A percentile compares a stretch with the other conserved stretches of the same genome.
These are phyloP conservation scores for Salmo trutta DNA, from an alignment of 2,797 vertebrate species.

Conservation along the genomic window DNA sequence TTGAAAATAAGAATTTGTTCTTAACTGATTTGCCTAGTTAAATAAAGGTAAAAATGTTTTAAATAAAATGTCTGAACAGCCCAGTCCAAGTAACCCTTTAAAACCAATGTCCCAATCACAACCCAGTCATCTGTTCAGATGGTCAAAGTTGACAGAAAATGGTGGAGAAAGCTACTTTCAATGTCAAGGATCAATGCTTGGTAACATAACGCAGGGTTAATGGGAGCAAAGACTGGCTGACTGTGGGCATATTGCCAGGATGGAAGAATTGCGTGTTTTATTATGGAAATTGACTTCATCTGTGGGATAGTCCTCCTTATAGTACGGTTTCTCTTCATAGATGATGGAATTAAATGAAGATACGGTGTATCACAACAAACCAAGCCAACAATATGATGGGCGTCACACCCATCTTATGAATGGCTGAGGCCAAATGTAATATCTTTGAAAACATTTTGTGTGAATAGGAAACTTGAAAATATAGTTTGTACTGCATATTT, in stretches of 20 bases:
- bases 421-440: neutral
- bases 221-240: neutral
- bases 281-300: conserved; percentile 29
- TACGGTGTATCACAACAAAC: neutral
- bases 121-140: conserved; percentile 18
- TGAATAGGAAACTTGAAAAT: neutral
- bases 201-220: neutral
- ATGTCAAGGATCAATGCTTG: conserved; percentile 6
- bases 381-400: neutral
- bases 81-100: conserved; percentile 1
- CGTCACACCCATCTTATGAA: neutral
- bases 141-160: conserved; percentile 33
- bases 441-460: neutral
- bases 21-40: too few relatives aligned
- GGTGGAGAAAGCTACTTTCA: conserved; percentile 10
- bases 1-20: too few relatives aligned
- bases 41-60: too few relatives aligned
- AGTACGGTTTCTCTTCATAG: conserved; percentile 25
- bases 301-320: conserved; percentile 22
- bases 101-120: neutral
- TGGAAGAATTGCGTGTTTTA: neutral
- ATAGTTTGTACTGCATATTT: too few relatives aligned
- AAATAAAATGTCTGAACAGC: neutral
- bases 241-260: neutral
- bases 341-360: neutral